Conservation (phyloP, 2,797 vertebrate species). For the Gymnothorax reevesii region DNA sequence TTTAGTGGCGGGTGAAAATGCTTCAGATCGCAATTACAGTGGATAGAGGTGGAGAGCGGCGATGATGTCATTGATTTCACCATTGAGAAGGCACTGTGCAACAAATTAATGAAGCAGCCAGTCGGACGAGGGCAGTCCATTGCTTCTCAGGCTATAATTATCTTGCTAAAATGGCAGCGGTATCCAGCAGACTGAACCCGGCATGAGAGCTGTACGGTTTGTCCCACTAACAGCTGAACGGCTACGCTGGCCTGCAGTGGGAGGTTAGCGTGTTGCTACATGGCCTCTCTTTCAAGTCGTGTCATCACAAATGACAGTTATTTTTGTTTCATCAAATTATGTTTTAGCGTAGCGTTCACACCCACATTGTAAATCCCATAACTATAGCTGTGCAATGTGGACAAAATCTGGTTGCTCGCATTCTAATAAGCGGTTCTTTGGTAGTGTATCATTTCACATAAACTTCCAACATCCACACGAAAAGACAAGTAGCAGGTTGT, state of each 20-base stretch:
- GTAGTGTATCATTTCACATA: background rate
- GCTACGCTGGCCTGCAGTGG: background rate
- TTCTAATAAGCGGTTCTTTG: background rate
- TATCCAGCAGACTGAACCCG: background rate
- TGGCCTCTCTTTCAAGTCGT: background rate
- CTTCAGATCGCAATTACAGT: slow-evolving; percentile 9
- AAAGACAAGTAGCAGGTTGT: background rate
- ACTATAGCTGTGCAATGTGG: background rate
- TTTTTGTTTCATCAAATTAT: background rate
- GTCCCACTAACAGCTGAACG: slow-evolving; percentile 16
- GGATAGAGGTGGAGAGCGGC: background rate
- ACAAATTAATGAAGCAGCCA: slow-evolving; percentile 22
- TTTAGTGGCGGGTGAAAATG: slow-evolving; percentile 5
- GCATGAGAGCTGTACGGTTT: background rate
- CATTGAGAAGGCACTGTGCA: background rate
- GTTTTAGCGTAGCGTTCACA: background rate
- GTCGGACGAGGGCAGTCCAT: slow-evolving; percentile 10
- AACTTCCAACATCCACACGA: background rate
- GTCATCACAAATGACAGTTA: background rate
- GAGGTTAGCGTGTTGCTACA: background rate
- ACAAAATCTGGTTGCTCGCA: background rate
- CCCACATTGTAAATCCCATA: background rate
- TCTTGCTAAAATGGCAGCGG: slow-evolving; percentile 19
- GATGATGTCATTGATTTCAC: slow-evolving; percentile 21
- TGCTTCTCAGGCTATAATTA: slow-evolving; percentile 14